A percentile compares a stretch with the other conserved stretches of the same genome.
These are phyloP conservation scores for Azemiops feae DNA, from an alignment of 2,113 vertebrate genomes.

Conservation along the genomic window DNA sequence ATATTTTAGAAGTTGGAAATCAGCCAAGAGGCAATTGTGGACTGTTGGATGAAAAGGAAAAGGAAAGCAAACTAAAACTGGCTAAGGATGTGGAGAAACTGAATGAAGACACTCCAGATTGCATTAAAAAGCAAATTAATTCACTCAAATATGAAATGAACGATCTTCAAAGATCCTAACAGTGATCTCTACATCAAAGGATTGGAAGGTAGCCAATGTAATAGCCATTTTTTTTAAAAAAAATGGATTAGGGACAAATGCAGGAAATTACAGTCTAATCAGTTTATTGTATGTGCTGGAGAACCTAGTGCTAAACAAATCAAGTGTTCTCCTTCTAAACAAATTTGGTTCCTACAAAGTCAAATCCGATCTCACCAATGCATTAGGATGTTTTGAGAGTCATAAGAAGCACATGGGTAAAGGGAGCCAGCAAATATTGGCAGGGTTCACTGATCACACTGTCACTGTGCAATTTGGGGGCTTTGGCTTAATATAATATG, in stretches of 20 bases:
- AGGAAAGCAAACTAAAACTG: not conserved
- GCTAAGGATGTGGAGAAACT: not conserved
- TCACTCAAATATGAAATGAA: not conserved
- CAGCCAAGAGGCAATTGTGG: not conserved
- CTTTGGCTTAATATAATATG: not conserved
- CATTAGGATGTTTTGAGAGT: not conserved
- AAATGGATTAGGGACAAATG: not conserved
- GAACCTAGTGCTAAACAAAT: not conserved
- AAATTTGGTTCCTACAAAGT: not conserved
- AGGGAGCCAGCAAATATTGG: not conserved
- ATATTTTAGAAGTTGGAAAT: not conserved
- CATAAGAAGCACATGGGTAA: not conserved
- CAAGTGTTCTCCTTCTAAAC: not conserved
- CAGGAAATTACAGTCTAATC: not conserved
- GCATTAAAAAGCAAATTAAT: not conserved
- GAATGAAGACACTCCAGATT: not conserved
- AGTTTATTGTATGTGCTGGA: not conserved
- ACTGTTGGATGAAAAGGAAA: not conserved
- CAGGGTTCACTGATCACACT: not conserved
- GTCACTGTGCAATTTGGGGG: not conserved
- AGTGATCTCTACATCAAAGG: not conserved
- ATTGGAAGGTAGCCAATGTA: not conserved
- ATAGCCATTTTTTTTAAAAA: not conserved
- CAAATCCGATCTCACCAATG: not conserved
- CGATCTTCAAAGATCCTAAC: not conserved